A percentile compares a stretch with the other conserved stretches of the same genome.
These are phyloP conservation scores for Calosoma granatense DNA, from an alignment of 1,140 invertebrate species.

Conservation along the genomic window DNA sequence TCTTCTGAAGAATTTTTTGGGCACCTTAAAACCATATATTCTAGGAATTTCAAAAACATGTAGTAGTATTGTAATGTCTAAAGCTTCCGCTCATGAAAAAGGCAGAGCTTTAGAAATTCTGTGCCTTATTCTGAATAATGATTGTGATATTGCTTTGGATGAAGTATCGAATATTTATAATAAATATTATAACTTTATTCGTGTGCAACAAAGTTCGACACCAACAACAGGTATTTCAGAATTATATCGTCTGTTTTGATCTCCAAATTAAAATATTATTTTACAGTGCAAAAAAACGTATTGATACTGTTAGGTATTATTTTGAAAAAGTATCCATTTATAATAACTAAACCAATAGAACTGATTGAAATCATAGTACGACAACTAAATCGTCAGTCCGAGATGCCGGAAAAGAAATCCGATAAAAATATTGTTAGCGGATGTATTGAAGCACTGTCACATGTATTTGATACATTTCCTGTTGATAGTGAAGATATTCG, in stretches of 20 bases:
- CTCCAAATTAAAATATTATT: neutral
- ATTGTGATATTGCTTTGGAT: slow-evolving; percentile 15
- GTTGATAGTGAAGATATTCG: slow-evolving; percentile 10
- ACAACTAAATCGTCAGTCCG: slow-evolving; percentile 14
- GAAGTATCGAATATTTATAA: slow-evolving; percentile 15
- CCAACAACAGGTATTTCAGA: slow-evolving; percentile 2
- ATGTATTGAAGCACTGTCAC: slow-evolving; percentile 18
- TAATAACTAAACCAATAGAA: slow-evolving; percentile 14
- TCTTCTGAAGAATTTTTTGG: slow-evolving; percentile 23
- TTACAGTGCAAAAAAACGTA: slow-evolving; percentile 24
- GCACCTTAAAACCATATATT: neutral
- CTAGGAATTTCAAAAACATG: slow-evolving; percentile 17
- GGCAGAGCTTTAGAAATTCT: slow-evolving; percentile 20
- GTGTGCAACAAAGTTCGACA: neutral
- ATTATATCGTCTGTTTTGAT: neutral
- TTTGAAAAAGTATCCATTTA: slow-evolving; percentile 19
- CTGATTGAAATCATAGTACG: slow-evolving; percentile 16
- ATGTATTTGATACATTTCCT: slow-evolving; percentile 19
- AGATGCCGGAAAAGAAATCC: neutral
- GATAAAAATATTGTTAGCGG: slow-evolving; percentile 17
- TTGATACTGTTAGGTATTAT: slow-evolving; percentile 20
- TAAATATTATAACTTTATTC: slow-evolving; percentile 1
- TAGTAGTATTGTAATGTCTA: slow-evolving; percentile 14
- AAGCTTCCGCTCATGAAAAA: slow-evolving; percentile 19
- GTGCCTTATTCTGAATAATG: slow-evolving; percentile 17